Evolutionary conservation across 92 coral and sea anemone species (phyloP).

Genomic region (Meandrina meandrites): DNA sequence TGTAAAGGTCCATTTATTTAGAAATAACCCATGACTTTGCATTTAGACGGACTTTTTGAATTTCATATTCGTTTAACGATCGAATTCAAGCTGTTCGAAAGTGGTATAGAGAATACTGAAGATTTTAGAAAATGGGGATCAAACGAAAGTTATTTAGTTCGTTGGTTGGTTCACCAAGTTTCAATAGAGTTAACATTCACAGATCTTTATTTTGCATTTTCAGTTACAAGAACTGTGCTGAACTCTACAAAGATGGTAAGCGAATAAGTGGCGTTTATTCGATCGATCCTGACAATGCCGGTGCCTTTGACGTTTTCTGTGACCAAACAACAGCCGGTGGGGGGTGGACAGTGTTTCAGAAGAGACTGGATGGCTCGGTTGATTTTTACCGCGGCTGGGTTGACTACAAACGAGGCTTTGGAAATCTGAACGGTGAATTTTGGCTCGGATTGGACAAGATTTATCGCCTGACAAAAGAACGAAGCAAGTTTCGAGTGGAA

Average conservation of each 20-base stretch:
- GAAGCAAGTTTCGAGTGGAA: constrained; percentile 26
- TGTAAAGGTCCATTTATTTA: too few relatives aligned
- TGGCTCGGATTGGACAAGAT: constrained; percentile 36
- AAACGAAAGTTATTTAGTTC: too few relatives aligned
- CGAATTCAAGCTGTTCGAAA: too few relatives aligned
- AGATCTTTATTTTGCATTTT: not conserved
- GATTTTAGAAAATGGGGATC: too few relatives aligned
- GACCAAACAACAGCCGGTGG: constrained; percentile 70
- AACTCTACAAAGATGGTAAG: constrained; percentile 42
- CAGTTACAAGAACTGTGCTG: constrained; percentile 55
- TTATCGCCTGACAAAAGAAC: constrained; percentile 1
- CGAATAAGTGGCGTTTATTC: constrained; percentile 50
- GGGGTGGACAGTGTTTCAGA: constrained; percentile 84
- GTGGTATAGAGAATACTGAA: too few relatives aligned
- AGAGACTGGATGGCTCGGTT: constrained; percentile 24
- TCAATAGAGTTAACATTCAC: too few relatives aligned
- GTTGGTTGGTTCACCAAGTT: too few relatives aligned
- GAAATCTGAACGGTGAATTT: constrained; percentile 27
- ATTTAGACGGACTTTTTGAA: too few relatives aligned
- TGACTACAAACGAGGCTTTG: constrained; percentile 41
- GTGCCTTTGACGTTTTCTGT: constrained; percentile 59
- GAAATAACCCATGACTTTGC: too few relatives aligned
- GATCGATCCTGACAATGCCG: constrained; percentile 65
- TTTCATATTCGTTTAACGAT: too few relatives aligned
- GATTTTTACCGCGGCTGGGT: constrained; percentile 28